Percentiles rank a stretch among this genome's conserved stretches.
Evolutionary conservation across 2,797 vertebrate species (phyloP).

Genomic region (Myotis myotis): DNA sequence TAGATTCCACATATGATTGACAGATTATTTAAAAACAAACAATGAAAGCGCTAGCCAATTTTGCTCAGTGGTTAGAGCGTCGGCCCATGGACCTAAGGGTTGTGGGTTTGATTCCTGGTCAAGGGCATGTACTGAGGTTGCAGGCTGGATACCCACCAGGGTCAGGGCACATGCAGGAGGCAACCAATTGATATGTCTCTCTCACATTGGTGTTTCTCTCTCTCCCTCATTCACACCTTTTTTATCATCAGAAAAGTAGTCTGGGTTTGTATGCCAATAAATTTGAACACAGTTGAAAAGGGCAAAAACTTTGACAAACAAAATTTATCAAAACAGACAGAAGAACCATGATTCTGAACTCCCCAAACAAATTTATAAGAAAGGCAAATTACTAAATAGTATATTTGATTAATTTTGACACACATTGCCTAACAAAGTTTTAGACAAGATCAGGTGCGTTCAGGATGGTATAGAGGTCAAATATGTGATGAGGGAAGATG

Average conservation of each 20-base stretch:
- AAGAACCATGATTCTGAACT: not conserved
- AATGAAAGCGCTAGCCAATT: too few species aligned
- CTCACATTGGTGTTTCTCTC: not conserved
- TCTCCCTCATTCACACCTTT: not conserved
- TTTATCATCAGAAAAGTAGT: not conserved
- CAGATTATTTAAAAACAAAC: too few species aligned
- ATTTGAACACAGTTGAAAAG: not conserved
- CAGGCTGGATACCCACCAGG: not conserved
- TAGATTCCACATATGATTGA: too few species aligned
- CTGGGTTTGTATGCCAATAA: not conserved
- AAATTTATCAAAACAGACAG: not conserved
- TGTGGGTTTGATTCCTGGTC: not conserved
- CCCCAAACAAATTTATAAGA: not conserved
- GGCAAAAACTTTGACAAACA: not conserved
- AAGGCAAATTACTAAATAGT: not conserved
- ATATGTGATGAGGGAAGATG: not conserved
- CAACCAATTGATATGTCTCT: not conserved
- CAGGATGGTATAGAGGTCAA: not conserved
- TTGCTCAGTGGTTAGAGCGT: too few species aligned
- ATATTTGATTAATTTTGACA: not conserved
- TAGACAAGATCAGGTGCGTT: not conserved
- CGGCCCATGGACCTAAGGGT: too few species aligned
- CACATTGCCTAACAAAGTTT: not conserved
- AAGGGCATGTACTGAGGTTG: not conserved
- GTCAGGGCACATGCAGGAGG: not conserved